Base-by-base conservation (phyloP, 2,888 invertebrate genomes). In the Diadegma fenestrale region DNA sequence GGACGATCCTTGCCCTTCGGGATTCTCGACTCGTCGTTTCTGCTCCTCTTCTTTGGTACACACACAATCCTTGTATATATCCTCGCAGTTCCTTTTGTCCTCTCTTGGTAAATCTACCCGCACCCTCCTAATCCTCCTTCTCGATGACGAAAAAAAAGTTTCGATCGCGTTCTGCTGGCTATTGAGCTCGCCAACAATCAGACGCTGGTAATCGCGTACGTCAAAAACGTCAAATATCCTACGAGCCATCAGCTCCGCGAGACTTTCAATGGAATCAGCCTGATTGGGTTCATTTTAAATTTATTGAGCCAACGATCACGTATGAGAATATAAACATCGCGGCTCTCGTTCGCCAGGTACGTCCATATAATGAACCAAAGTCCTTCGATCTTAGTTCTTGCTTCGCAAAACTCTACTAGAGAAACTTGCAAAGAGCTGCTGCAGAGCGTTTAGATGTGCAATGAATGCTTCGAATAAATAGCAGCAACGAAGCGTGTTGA, bases 1-100 rank as follows among this genome's bases (percentile, higher is more conserved):
- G 26, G 64, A 61, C 72, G 80, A 85, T 87, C 80, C 82, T 86
- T 86, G 80, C 84, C 82, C 73, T 82, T 75, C 19, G 61, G 41
- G 68, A 64, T 45, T 26, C 66, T 43, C 77, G 51, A 26, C 75
- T 61, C 19, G 51, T 63, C 43, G 14, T 68, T 54, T 48, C 26
- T 33, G 41, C 64, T 63, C 64, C 64, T 63, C 64, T 72, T 37
- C 33, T 37, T 48, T 43, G 76, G n/a, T 12, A 58, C 41, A n/a
- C 51, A 79, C 26, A n/a, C 68, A 64, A 37, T 51, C 51, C 17
- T 37, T 33, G 30, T 43, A 41, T 71, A 33, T 48, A 69, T 19
- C 43, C 43, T 45, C 10, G n/a, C n/a, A 48, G 61, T 22, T 79
- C 17, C 45, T 45, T 48, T 69, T 79, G 69, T 78, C 78, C 61